These are phyloP conservation scores for Nothocercus nigrocapillus DNA, from an alignment of 2,113 vertebrate species.

Conservation along the genomic window DNA sequence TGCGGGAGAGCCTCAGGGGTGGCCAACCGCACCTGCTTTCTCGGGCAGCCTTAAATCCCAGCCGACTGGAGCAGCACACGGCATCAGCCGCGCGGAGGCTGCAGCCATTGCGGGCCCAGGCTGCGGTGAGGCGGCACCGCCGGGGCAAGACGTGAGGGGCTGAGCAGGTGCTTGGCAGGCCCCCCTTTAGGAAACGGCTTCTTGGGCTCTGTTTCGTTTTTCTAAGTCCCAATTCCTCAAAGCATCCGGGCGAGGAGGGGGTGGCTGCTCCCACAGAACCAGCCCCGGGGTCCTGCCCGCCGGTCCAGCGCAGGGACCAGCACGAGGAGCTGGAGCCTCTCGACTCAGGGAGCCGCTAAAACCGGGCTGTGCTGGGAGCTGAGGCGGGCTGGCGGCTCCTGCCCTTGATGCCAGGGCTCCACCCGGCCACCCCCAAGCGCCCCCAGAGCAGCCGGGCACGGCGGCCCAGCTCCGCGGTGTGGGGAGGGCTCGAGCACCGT, in stretches of 20 bases:
- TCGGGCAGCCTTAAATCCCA: neutral
- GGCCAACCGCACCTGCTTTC: neutral
- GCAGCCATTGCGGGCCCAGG: neutral
- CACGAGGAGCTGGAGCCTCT: neutral
- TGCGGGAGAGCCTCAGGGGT: neutral
- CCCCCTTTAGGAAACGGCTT: neutral
- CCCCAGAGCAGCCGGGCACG: no score
- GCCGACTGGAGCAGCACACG: neutral
- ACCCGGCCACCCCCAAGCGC: neutral
- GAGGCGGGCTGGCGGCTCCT: neutral
- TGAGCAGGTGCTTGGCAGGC: no score
- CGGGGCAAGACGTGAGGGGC: neutral
- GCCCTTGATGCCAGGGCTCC: neutral
- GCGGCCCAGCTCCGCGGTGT: no score
- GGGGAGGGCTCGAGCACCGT: neutral
- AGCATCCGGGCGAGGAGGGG: neutral
- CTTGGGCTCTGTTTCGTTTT: neutral
- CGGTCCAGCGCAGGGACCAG: neutral
- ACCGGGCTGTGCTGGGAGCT: neutral
- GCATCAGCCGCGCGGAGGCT: neutral
- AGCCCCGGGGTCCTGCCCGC: neutral
- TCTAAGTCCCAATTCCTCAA: neutral
- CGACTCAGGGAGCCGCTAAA: neutral
- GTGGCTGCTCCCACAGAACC: neutral
- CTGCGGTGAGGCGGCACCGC: neutral